phyloP scores from a whole-genome alignment of 2,113 vertebrate species.

The Platanista minor region DNA sequence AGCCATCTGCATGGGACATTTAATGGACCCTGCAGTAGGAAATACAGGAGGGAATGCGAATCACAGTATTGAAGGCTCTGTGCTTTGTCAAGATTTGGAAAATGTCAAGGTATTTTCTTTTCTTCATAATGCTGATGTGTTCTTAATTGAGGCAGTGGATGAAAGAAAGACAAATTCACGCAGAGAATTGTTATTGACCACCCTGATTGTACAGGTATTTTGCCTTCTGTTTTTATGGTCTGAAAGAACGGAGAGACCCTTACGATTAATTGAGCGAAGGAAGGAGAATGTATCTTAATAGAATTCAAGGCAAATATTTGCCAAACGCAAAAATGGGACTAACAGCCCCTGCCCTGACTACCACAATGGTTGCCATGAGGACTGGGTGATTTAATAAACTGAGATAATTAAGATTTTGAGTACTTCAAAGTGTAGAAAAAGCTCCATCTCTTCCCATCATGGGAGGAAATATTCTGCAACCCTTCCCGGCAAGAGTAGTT shows the following conservation, averaged over 20 bases:
- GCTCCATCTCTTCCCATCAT: not conserved
- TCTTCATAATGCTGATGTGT: not conserved
- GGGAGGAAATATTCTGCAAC: not conserved
- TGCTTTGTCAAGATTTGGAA: slow-evolving; percentile 19
- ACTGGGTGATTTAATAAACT: not conserved
- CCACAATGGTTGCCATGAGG: not conserved
- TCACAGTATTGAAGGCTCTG: slow-evolving; percentile 15
- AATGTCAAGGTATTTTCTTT: not conserved
- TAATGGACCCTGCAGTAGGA: not conserved
- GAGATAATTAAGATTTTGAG: not conserved
- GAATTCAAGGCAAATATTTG: not conserved
- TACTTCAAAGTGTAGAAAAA: not conserved
- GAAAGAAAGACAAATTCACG: slow-evolving; percentile 11
- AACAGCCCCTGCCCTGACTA: not conserved
- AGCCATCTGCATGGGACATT: not conserved
- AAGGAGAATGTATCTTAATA: not conserved
- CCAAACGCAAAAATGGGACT: not conserved
- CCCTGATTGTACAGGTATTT: not conserved
- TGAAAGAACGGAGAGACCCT: not conserved
- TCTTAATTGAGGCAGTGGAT: slow-evolving; percentile 41
- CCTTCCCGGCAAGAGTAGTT: not conserved
- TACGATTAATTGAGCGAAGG: not conserved
- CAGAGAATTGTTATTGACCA: not conserved
- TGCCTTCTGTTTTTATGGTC: not conserved
- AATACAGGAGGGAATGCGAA: slow-evolving; percentile 6